Percentiles rank a stretch among this genome's conserved stretches.
Conservation (phyloP, 2,797 vertebrate species). For the Morus bassanus region DNA sequence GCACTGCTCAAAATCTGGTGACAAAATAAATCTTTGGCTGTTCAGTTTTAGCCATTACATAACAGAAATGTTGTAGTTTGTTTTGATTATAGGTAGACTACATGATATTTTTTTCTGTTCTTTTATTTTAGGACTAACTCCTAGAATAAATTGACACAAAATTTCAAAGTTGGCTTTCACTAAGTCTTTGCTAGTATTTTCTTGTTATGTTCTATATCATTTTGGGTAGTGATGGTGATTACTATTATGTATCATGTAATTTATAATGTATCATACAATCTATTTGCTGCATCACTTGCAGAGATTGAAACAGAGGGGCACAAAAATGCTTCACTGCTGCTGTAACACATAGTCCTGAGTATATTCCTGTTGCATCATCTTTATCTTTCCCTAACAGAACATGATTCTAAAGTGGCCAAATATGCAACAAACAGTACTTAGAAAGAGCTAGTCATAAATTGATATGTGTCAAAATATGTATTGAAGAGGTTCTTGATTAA, state of each 20-base stretch:
- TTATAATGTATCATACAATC: constrained; percentile 1
- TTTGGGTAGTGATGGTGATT: neutral
- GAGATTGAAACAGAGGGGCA: neutral
- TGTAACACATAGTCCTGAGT: neutral
- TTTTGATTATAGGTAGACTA: neutral
- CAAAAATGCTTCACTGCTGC: neutral
- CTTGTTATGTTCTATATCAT: neutral
- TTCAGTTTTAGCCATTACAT: neutral
- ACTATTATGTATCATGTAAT: neutral
- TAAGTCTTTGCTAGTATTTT: constrained; percentile 2
- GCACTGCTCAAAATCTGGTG: neutral
- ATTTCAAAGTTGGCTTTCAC: neutral
- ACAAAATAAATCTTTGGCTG: neutral
- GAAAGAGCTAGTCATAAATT: neutral
- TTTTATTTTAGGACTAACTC: neutral
- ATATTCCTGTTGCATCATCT: neutral
- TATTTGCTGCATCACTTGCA: constrained; percentile 11
- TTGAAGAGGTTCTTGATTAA: neutral
- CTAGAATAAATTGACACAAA: neutral
- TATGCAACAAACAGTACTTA: neutral
- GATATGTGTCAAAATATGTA: neutral
- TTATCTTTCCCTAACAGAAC: neutral
- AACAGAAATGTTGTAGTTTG: neutral
- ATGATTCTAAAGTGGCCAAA: neutral
- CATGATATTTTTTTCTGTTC: neutral